Evolutionary conservation across 2,797 vertebrate species (phyloP).

Genomic region (Sebastes itinus): DNA sequence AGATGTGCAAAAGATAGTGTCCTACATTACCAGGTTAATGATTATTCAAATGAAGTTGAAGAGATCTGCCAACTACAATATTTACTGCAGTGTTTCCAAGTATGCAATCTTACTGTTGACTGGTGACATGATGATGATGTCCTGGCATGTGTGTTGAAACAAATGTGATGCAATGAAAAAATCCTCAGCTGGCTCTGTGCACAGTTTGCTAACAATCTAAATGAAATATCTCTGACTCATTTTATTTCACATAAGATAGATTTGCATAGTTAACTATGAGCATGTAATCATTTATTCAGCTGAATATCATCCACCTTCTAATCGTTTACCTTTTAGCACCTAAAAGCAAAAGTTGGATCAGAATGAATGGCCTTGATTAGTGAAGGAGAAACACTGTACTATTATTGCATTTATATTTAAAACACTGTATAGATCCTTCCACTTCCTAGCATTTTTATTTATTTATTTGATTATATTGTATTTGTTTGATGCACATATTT

Average conservation of each 20-base stretch:
- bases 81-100: background rate
- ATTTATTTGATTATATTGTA: too few species aligned
- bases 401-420: too few species aligned
- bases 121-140: background rate
- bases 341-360: background rate
- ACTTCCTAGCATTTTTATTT: too few species aligned
- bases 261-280: background rate
- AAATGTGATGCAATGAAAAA: background rate
- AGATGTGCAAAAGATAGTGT: background rate
- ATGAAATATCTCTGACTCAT: conserved; percentile 9
- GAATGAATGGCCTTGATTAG: background rate
- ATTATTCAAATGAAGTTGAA: background rate
- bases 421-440: too few species aligned
- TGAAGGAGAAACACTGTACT: too few species aligned
- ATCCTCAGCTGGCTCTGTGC: background rate
- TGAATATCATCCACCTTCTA: background rate
- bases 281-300: background rate
- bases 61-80: background rate
- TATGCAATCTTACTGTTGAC: background rate
- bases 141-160: background rate
- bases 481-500: too few species aligned
- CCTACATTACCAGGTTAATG: background rate
- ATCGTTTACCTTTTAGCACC: background rate
- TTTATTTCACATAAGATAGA: background rate
- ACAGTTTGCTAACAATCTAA: conserved; percentile 23